phyloP scores from a whole-genome alignment of 2,797 vertebrate genomes.

The Poeciliopsis gracilis region DNA sequence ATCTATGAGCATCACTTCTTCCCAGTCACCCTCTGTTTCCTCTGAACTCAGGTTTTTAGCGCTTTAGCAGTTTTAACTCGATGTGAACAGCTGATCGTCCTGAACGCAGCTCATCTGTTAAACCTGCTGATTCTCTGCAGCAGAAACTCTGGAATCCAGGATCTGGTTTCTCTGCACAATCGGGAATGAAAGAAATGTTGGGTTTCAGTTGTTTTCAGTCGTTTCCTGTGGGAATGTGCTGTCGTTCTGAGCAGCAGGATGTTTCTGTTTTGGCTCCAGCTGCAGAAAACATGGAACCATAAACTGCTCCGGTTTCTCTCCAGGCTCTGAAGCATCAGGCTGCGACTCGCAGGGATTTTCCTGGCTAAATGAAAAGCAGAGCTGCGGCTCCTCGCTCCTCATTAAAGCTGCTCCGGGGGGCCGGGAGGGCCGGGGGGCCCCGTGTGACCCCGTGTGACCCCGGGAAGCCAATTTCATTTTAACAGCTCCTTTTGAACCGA shows the following conservation, averaged over 20 bases:
- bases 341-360: slow-evolving; percentile 21
- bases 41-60: no score
- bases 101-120: no score
- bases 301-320: neutral
- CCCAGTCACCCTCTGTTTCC: no score
- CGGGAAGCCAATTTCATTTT: slow-evolving; percentile 22
- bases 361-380: slow-evolving; percentile 22
- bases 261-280: neutral
- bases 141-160: neutral
- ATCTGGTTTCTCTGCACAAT: neutral
- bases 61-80: neutral
- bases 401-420: slow-evolving; percentile 26
- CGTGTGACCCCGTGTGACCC: neutral
- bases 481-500: slow-evolving; percentile 34
- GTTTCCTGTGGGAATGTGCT: neutral
- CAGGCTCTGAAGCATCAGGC: neutral
- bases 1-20: no score
- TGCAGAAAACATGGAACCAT: neutral
- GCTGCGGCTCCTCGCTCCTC: slow-evolving; percentile 13
- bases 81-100: no score
- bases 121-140: neutral
- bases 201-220: neutral
- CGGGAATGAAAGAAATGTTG: neutral
- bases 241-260: no score
- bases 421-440: no score